Conservation (phyloP, 2,113 vertebrate species). For the human (Homo sapiens) region DNA sequence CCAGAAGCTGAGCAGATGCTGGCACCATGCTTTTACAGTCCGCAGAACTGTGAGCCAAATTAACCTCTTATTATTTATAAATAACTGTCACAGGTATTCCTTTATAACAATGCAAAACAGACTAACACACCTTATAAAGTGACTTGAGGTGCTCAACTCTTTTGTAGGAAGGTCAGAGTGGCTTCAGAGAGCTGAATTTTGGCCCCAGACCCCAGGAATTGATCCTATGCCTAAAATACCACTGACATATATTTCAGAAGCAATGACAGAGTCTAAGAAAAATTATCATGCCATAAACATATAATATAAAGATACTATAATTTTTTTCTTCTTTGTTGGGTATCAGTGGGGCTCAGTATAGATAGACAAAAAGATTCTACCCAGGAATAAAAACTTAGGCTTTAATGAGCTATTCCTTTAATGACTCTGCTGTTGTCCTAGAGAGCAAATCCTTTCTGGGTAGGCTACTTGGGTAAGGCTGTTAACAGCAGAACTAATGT, state of each 20-base stretch:
- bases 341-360: neutral
- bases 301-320: neutral
- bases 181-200: slow-evolving; percentile 39
- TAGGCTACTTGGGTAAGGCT: neutral
- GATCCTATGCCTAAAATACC: neutral
- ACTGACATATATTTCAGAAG: slow-evolving; percentile 14
- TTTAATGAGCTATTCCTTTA: slow-evolving; percentile 25
- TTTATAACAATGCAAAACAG: too few species aligned
- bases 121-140: neutral
- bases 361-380: neutral
- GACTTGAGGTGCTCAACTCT: slow-evolving; percentile 13
- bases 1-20: too few species aligned
- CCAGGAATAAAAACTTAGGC: slow-evolving; percentile 37
- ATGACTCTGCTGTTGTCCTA: neutral
- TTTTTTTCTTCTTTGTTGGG: neutral
- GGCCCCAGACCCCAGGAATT: neutral
- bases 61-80: too few species aligned
- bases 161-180: neutral
- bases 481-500: slow-evolving; percentile 6
- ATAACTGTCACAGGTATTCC: too few species aligned
- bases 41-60: too few species aligned
- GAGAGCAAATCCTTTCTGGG: slow-evolving; percentile 36
- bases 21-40: too few species aligned
- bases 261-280: neutral
- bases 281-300: neutral